Base-by-base conservation (phyloP, 2,797 vertebrate species). In the Hybognathus amarus region DNA sequence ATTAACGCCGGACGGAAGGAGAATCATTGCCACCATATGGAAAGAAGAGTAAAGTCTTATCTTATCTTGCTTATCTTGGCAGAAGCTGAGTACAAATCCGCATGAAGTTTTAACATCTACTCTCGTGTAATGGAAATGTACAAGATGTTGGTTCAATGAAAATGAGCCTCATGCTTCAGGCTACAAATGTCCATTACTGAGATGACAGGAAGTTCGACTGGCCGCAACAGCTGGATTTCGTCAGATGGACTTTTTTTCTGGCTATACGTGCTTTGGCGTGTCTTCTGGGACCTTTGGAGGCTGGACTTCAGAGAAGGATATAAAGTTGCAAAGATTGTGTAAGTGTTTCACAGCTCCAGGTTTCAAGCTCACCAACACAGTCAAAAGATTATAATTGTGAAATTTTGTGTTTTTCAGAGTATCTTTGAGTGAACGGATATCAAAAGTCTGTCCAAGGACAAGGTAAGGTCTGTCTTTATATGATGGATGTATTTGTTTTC, bases 401-500 rank as follows among this genome's bases (percentile, higher is more conserved):
- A 30, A 71, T 71, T 71, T 18, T 22, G 45, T 17, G 2, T 24
- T 22, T 36, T 66, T 6, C 3, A 0, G 12, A 66, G n/a, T 1
- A 11, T 52, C 22, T 52, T 1, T 5, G 22, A 7, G 10, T 36
- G 47, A 52, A 73, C 8, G 50, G 6, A 73, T 33, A 22, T 33
- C 1, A 74, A 27, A n/a, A 70, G 12, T 40, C 67, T 45, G 38
- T 40, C 38, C 13, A 1, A 0, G 61, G 27, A 63, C 24, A 30
- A 63, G 27, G 27, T 63, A 63, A 54, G 71, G 70, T 36, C 71
- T 15, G 71, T 76, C 52, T 75, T 74, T n/a, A 38, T 38, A 2
- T 0, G 30, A n/a, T n/a, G n/a, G n/a, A 38, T 56, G 4, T n/a
- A 56, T 38, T 38, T n/a, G 22, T 75, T 36, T 56, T 38, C 33